These are phyloP conservation scores for Pegoplata infirma DNA, from an alignment of 2,888 invertebrate genomes.

Conservation along the genomic window DNA sequence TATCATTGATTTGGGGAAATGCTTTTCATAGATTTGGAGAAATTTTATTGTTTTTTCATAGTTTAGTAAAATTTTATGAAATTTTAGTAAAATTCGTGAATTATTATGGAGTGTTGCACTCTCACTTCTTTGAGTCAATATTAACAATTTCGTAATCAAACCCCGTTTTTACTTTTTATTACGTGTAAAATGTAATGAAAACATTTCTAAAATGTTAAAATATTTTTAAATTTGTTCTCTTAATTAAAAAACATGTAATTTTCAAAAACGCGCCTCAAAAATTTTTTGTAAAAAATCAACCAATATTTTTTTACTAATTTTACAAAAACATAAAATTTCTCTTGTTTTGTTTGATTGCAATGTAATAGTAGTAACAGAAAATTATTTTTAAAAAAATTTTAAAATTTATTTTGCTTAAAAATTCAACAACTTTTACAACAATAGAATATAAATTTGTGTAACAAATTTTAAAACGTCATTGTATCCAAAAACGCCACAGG, in stretches of 20 bases:
- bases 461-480: constrained; percentile 21
- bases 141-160: too few relatives aligned
- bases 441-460: not conserved
- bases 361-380: not conserved
- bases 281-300: not conserved
- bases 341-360: constrained; percentile 1
- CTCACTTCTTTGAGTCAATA: too few relatives aligned
- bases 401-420: not conserved
- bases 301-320: not conserved
- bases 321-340: constrained; percentile 8
- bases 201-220: too few relatives aligned
- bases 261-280: not conserved
- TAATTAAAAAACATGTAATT: not conserved
- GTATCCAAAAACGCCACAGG: constrained; percentile 6
- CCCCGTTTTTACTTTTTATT: too few relatives aligned
- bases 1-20: too few relatives aligned
- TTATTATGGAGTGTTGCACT: too few relatives aligned
- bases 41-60: too few relatives aligned
- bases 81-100: too few relatives aligned
- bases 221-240: too few relatives aligned
- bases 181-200: too few relatives aligned
- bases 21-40: too few relatives aligned
- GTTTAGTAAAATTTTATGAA: too few relatives aligned
- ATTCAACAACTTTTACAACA: not conserved
- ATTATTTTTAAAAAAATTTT: not conserved